These are phyloP conservation scores for Okapia johnstoni DNA, from an alignment of 2,113 vertebrate species.

Conservation along the genomic window DNA sequence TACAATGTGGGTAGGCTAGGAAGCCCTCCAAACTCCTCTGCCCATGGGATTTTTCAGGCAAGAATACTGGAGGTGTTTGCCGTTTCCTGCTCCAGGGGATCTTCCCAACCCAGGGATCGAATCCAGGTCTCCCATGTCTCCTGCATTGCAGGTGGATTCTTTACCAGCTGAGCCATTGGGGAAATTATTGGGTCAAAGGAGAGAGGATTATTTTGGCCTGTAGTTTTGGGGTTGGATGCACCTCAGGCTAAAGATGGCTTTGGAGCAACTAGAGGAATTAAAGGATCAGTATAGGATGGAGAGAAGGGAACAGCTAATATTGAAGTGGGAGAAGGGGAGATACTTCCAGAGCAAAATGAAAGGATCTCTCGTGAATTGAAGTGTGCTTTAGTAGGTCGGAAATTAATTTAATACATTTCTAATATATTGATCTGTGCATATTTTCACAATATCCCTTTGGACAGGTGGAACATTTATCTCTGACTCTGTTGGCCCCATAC, in stretches of 20 bases:
- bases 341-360: not conserved
- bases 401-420: not conserved
- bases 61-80: not conserved
- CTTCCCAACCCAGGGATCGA: too few relatives aligned
- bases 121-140: not conserved
- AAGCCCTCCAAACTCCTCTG: accelerated
- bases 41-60: not conserved
- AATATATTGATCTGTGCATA: not conserved
- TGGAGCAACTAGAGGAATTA: not conserved
- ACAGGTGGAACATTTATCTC: not conserved
- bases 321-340: not conserved
- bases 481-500: not conserved
- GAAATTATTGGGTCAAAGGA: not conserved
- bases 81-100: not conserved
- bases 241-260: not conserved
- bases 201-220: not conserved
- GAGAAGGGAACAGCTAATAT: not conserved
- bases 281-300: not conserved
- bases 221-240: not conserved
- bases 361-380: not conserved
- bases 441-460: not conserved
- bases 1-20: not conserved
- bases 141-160: not conserved
- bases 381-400: not conserved
- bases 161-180: not conserved